Base-by-base conservation (phyloP, 1,140 invertebrate species). In the Drosophila parabipectinata region DNA sequence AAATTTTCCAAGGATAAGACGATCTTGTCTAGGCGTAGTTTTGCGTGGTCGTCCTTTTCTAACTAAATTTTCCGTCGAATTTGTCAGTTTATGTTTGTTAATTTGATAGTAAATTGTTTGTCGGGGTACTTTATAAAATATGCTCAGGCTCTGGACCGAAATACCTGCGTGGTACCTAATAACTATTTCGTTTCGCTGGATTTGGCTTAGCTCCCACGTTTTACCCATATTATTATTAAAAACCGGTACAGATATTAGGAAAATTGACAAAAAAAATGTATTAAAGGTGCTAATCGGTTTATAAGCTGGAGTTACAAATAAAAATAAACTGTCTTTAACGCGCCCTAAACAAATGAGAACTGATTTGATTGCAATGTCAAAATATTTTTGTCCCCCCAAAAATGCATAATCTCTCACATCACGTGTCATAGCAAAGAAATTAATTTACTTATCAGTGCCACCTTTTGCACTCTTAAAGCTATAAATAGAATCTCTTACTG, bases 31-130 rank as follows among this genome's bases (percentile, higher is more conserved):
- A 34, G 30, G 30, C 30, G 7, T 32, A 32, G 30, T 10, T 32
- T 32, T 32, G 30, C 30, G 32, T 34, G 32, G 32, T 34, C 32
- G 32, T 34, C 32, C 32, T 34, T 34, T 34, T 34, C 32, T 10
- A 9, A 34, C 1, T 34, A 34, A 34, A 34, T 54, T 54, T 15
- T 21, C 6, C 26, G 28, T 53, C 9, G 26, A 39, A 39, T 28
- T 14, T 28, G 0, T 9, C 10, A 6, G 34, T 62, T 62, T 53
- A 62, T 41, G 47, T 28, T 53, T 62, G 5, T 53, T 62, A 8
- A 62, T 53, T 44, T 62, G 12, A 10, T 53, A 53, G 21, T 62
- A 62, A 12, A 32, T 44, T 1, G 59, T 53, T 62, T 53, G 14
- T 21, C 34, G 26, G 3, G 32, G 21, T 24, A 45, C 34, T n/a